Evolutionary conservation across 2,797 vertebrate genomes (phyloP).

Genomic region (Pagetopsis macropterus): DNA sequence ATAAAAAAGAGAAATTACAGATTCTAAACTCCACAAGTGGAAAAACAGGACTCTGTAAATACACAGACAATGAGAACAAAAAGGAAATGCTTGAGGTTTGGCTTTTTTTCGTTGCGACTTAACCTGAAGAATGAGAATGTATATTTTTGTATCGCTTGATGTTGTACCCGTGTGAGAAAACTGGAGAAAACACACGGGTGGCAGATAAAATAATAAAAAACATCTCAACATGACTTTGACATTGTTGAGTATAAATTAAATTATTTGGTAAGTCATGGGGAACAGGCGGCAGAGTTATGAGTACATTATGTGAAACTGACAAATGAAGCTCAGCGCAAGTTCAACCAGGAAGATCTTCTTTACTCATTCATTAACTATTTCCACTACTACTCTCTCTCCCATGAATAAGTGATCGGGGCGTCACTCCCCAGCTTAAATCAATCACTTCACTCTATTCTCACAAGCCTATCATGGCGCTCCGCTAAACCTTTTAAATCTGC

Average conservation of each 20-base stretch:
- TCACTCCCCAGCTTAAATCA: no score
- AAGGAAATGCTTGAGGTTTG: conserved; percentile 53
- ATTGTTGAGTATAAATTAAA: conserved; percentile 19
- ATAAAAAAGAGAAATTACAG: conserved; percentile 12
- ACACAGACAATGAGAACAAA: conserved; percentile 27
- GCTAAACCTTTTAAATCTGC: no score
- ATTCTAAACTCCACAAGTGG: conserved; percentile 27
- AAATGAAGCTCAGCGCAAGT: not conserved
- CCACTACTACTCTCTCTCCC: no score
- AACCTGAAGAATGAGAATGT: conserved; percentile 44
- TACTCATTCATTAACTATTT: no score
- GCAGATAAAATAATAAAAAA: conserved; percentile 20
- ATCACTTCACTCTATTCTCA: no score
- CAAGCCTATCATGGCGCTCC: no score
- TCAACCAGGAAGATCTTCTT: no score
- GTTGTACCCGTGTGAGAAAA: conserved; percentile 1
- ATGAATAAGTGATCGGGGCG: no score
- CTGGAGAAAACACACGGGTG: conserved; percentile 22
- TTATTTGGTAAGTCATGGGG: conserved; percentile 21
- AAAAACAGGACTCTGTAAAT: conserved; percentile 48
- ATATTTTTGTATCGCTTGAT: conserved; percentile 16
- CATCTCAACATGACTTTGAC: conserved; percentile 10
- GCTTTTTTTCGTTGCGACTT: conserved; percentile 25
- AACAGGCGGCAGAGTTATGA: conserved; percentile 22
- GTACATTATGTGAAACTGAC: conserved; percentile 41